phyloP scores from a whole-genome alignment of 2,888 invertebrate genomes.

The Chesias legatella region DNA sequence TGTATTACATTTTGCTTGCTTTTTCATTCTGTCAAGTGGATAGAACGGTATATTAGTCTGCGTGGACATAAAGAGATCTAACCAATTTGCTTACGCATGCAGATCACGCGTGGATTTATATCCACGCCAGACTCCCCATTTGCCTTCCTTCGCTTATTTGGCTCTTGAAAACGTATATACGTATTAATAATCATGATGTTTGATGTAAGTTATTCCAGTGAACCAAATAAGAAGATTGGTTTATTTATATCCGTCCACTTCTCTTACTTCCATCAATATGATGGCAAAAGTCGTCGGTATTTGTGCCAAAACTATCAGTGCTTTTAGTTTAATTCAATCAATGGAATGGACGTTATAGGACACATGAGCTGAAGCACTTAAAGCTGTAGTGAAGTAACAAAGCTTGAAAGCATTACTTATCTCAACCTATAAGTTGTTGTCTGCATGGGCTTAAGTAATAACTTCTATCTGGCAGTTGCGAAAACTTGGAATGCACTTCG shows the following conservation, averaged over 20 bases:
- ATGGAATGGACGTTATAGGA: constrained; percentile 1
- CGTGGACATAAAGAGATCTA: constrained; percentile 47
- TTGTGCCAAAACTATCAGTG: constrained; percentile 7
- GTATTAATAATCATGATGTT: constrained; percentile 6
- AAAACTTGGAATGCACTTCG: constrained; percentile 77
- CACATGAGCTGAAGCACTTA: background rate
- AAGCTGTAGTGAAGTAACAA: constrained; percentile 20
- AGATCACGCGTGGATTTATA: constrained; percentile 52
- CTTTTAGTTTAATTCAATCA: constrained; percentile 8
- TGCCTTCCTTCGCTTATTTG: constrained; percentile 24
- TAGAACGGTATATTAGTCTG: constrained; percentile 47
- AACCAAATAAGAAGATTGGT: constrained; percentile 2
- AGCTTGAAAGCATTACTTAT: constrained; percentile 38
- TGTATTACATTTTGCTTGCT: constrained; percentile 78
- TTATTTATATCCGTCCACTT: constrained; percentile 1
- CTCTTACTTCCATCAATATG: background rate
- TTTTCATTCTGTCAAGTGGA: constrained; percentile 73
- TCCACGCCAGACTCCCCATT: constrained; percentile 30
- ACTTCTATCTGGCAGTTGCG: constrained; percentile 68
- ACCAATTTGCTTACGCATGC: constrained; percentile 55
- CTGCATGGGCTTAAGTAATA: constrained; percentile 65
- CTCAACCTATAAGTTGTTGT: constrained; percentile 52
- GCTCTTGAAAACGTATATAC: constrained; percentile 10
- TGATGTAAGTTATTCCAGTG: constrained; percentile 1
- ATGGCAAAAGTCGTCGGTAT: background rate